Conservation (phyloP, 2,888 invertebrate species). For the Lordiphosa fenestrarum region DNA sequence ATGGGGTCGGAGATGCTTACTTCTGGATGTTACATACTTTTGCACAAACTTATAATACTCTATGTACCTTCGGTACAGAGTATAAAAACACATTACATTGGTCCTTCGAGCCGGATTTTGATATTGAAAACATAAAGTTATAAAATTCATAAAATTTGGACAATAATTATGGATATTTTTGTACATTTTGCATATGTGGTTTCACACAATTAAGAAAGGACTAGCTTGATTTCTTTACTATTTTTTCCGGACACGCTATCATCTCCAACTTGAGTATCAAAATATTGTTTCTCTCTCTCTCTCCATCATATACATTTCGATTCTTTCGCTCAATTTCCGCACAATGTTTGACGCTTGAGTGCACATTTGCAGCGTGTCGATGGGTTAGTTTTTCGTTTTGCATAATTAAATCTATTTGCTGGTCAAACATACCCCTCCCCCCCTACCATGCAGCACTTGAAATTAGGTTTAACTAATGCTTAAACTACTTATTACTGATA, state of each 20-base stretch:
- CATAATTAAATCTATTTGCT: constrained; percentile 63
- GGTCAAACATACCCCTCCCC: constrained; percentile 32
- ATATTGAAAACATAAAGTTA: too few relatives aligned
- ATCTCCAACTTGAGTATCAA: neutral
- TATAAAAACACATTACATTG: too few relatives aligned
- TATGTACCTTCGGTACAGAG: too few relatives aligned
- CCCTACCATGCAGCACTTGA: neutral
- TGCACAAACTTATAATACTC: too few relatives aligned
- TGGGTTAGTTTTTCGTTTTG: constrained; percentile 42
- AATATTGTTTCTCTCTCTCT: constrained; percentile 2
- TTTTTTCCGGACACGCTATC: neutral
- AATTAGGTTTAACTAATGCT: constrained; percentile 34
- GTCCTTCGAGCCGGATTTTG: too few relatives aligned
- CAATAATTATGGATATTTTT: too few relatives aligned
- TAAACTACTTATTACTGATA: constrained; percentile 20
- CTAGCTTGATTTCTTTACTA: too few relatives aligned
- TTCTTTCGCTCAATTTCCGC: constrained; percentile 63
- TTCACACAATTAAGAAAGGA: too few relatives aligned
- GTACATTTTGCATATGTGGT: too few relatives aligned
- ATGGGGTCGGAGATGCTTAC: too few relatives aligned
- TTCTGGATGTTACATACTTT: too few relatives aligned
- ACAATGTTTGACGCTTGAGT: constrained; percentile 57
- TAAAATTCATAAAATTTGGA: too few relatives aligned
- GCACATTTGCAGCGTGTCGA: constrained; percentile 41
- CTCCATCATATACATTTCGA: constrained; percentile 11